Percentiles rank a stretch among this genome's conserved stretches.
Evolutionary conservation across 1,140 invertebrate genomes (phyloP).

Genomic region (Cyclargus thomasi): DNA sequence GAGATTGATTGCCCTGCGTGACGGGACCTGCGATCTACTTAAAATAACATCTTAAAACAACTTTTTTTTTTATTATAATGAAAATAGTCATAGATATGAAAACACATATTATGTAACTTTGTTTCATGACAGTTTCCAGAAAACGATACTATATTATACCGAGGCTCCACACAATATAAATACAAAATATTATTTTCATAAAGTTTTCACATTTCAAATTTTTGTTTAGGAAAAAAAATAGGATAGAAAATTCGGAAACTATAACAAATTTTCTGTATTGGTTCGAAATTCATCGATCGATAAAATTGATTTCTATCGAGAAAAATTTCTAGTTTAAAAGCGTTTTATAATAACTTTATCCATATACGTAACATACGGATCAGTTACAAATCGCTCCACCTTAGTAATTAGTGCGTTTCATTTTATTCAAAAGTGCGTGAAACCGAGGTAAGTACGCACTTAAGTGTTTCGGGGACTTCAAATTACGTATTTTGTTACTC

Average conservation of each 20-base stretch:
- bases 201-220: too few relatives aligned
- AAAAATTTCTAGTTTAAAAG: too few relatives aligned
- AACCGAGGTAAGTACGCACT: neutral
- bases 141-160: too few relatives aligned
- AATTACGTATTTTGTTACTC: neutral
- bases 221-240: too few relatives aligned
- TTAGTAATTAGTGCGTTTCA: neutral
- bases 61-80: neutral
- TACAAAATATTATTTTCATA: too few relatives aligned
- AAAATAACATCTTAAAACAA: neutral
- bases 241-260: too few relatives aligned
- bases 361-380: neutral
- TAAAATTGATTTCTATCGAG: too few relatives aligned
- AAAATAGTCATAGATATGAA: neutral
- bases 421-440: neutral
- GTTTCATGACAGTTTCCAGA: too few relatives aligned
- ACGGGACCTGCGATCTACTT: slow-evolving; percentile 13
- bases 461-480: neutral
- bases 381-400: neutral
- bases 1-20: slow-evolving; percentile 22
- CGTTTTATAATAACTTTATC: neutral
- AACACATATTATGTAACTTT: too few relatives aligned
- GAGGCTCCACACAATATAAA: too few relatives aligned
- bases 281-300: too few relatives aligned
- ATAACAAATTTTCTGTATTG: too few relatives aligned